A percentile compares a stretch with the other conserved stretches of the same genome.
phyloP scores from a whole-genome alignment of 2,797 vertebrate species.

The Knipowitschia caucasica region DNA sequence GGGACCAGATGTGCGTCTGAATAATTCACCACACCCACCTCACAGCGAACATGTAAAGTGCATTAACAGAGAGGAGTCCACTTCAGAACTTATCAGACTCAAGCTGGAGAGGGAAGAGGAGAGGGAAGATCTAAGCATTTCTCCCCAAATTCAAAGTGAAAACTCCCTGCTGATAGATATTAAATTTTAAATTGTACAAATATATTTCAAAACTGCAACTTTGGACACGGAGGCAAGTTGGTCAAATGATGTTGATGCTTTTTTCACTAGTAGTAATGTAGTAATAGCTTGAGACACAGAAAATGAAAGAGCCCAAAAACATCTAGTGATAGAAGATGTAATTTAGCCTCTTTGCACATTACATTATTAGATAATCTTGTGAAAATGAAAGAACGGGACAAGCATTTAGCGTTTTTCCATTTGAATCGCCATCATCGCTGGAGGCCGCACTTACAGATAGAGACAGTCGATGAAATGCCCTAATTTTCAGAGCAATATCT shows the following conservation, averaged over 20 bases:
- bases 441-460: too few relatives aligned
- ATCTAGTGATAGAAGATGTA: too few relatives aligned
- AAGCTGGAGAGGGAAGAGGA: background rate
- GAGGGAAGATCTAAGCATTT: background rate
- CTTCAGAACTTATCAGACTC: background rate
- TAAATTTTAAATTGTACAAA: background rate
- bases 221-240: background rate
- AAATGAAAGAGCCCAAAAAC: too few relatives aligned
- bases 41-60: slow-evolving; percentile 40
- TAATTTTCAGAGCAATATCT: too few relatives aligned
- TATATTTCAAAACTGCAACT: background rate
- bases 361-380: too few relatives aligned
- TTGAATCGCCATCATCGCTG: too few relatives aligned
- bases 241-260: background rate
- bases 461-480: too few relatives aligned
- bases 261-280: too few relatives aligned
- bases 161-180: background rate
- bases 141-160: background rate
- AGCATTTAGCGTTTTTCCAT: too few relatives aligned
- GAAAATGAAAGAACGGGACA: too few relatives aligned
- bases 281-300: too few relatives aligned
- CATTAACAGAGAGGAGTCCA: slow-evolving; percentile 26
- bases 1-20: slow-evolving; percentile 31
- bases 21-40: slow-evolving; percentile 31
- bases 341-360: too few relatives aligned